Conservation (phyloP, 2,888 invertebrate species). For the Nezara viridula region DNA sequence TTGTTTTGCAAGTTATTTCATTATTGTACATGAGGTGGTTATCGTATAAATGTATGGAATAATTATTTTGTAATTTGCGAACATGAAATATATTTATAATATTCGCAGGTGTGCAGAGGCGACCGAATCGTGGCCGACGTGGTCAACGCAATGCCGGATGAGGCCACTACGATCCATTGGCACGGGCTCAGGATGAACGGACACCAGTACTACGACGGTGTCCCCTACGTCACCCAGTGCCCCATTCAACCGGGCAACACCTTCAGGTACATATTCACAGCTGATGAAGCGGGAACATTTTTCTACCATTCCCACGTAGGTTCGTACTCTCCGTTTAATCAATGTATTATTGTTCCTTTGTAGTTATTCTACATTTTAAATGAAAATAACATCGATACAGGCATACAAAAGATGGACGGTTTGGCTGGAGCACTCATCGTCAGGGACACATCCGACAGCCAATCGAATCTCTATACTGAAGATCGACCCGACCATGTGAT, state of each 20-base stretch:
- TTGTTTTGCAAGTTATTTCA: too few species aligned
- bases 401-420: constrained; percentile 75
- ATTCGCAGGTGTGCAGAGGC: constrained; percentile 65
- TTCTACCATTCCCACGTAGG: constrained; percentile 81
- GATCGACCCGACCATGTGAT: constrained; percentile 73
- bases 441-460: constrained; percentile 70
- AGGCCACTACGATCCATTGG: constrained; percentile 83
- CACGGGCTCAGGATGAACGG: constrained; percentile 77
- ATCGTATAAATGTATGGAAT: too few species aligned
- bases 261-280: constrained; percentile 81
- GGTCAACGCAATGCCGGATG: constrained; percentile 77
- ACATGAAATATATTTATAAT: not conserved
- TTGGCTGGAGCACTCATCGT: constrained; percentile 74
- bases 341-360: not conserved
- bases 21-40: too few species aligned
- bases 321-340: constrained; percentile 65
- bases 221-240: constrained; percentile 83
- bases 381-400: constrained; percentile 67
- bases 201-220: constrained; percentile 83
- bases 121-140: constrained; percentile 83
- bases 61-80: too few species aligned
- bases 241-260: constrained; percentile 78
- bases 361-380: not conserved
- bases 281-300: constrained; percentile 78
- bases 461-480: constrained; percentile 68